Base-by-base conservation (phyloP, 1,140 invertebrate species). In the Parasteatoda tepidariorum region DNA sequence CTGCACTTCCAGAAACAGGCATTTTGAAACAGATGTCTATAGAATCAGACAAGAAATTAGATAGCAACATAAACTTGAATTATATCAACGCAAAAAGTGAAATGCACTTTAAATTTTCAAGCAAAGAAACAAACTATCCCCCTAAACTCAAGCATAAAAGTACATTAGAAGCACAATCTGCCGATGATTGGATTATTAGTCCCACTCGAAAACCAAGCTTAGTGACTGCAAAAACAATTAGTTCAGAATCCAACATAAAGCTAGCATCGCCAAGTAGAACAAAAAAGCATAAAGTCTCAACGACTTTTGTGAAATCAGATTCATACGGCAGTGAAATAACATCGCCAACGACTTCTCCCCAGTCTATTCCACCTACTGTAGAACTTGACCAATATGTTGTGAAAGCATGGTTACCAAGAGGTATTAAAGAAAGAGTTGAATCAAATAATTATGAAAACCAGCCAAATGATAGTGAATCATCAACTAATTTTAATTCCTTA, bases 371-470 rank as follows among this genome's bases (percentile, higher is more conserved):
- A 24, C 64, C 71, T 15, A 76, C 66, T 33, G n/a, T 73, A 24
- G 57, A 74, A 48, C 31, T 64, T 7, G 83, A 84, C 28, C 71
- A 76, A 24, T 84, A 84, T 22, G 75, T 55, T 0, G 55, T 84
- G 6, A 84, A 57, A 22, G 74, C 83, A 4, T 84, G 83, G 83
- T 22, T 84, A 3, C 83, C 83, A 3, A 78, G 83, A 66, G 75
- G 75, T 18, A 84, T 84, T 15, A 78, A 84, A 41, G 74, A 84
- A 41, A 70, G 83, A 31, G n/a, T 57, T 3, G 83, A 79, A 22
- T 61, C 75, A 4, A 71, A 33, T 7, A 78, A 75, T 26, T 78
- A 76, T 15, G 83, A 84, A 61, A 26, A 26, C 64, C 13, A 41
- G 15, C 30, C n/a, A 13, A 41, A 31, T 18, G 22, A 57, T 22